Percentiles rank a stretch among this genome's conserved stretches.
phyloP scores from a whole-genome alignment of 2,888 invertebrate species.

The Pandemis heparana region DNA sequence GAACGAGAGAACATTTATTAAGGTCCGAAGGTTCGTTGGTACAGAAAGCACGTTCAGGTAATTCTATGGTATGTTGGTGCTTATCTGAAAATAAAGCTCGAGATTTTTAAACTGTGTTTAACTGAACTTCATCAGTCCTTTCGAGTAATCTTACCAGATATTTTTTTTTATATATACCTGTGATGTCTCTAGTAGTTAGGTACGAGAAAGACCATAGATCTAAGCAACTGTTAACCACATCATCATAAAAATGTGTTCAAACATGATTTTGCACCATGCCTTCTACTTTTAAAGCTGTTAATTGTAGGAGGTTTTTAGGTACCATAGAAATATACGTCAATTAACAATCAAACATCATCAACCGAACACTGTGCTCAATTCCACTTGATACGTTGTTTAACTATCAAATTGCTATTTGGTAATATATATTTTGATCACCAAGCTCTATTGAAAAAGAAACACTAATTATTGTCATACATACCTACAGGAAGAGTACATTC shows the following conservation, averaged over 20 bases:
- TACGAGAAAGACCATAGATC: no score
- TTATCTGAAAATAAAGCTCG: not conserved
- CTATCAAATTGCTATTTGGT: constrained; percentile 10
- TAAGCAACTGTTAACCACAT: no score
- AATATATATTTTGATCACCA: constrained; percentile 4
- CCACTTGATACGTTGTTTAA: constrained; percentile 6
- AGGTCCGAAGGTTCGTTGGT: not conserved
- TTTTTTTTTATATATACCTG: no score
- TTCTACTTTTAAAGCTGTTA: not conserved
- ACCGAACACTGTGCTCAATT: constrained; percentile 1
- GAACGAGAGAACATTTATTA: constrained; percentile 31
- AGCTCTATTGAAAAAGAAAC: not conserved
- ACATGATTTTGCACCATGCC: not conserved
- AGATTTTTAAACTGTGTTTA: not conserved
- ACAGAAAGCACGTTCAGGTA: not conserved
- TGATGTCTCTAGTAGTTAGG: no score
- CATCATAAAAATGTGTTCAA: no score
- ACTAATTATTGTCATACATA: not conserved
- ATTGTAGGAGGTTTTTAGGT: no score
- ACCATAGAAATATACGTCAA: not conserved
- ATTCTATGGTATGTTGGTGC: not conserved
- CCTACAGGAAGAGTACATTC: no score
- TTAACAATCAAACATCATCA: not conserved
- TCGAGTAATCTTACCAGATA: no score
- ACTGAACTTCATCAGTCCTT: not conserved